Evolutionary conservation across 2,888 invertebrate species (phyloP), one percentile per base, ranked within the genome.

Genomic region (Torymus texanus): DNA sequence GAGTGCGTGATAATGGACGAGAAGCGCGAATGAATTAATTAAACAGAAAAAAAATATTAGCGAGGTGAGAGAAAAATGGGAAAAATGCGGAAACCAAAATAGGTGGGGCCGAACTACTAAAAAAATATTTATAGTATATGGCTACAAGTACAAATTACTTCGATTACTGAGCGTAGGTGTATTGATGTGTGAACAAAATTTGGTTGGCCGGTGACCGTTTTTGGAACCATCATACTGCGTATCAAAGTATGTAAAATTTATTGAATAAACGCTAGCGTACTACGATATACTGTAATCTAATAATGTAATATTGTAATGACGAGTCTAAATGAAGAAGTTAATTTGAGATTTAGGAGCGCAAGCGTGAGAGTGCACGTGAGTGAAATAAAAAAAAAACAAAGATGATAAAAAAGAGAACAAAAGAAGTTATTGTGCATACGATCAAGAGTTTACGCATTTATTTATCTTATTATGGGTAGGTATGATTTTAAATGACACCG

Each of bases 101-200:
- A 83, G 83, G 86, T 85, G 85, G 84, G 85, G 86, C 85, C 86
- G 86, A 88, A 88, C 88, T 88, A 89, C 86, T 88, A 88, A 90
- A 80, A 78, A 88, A 90, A 88, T 90, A 90, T 90, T 89, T 90
- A 90, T 89, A 88, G 88, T 90, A 89, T 90, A 90, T 90, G 90
- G 90, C 90, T 90, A 90, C 90, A 90, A 90, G 90, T 90, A 90
- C 90, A 90, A 90, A 90, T 90, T 90, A 90, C 89, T 90, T 90
- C 90, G 89, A 90, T 88, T 90, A 90, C 89, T 89, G 89, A 89
- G 88, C 89, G 89, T 90, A 89, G 89, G 87, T 89, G 88, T 90
- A 90, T 90, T 89, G 90, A 89, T 90, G 90, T 89, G 89, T 89
- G 90, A 87, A 89, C 88, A 88, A 90, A 90, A 90, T 90, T 89